Percentiles rank a stretch among this genome's conserved stretches.
Evolutionary conservation across 2,797 vertebrate genomes (phyloP).

Genomic region (Muscicapa striata): DNA sequence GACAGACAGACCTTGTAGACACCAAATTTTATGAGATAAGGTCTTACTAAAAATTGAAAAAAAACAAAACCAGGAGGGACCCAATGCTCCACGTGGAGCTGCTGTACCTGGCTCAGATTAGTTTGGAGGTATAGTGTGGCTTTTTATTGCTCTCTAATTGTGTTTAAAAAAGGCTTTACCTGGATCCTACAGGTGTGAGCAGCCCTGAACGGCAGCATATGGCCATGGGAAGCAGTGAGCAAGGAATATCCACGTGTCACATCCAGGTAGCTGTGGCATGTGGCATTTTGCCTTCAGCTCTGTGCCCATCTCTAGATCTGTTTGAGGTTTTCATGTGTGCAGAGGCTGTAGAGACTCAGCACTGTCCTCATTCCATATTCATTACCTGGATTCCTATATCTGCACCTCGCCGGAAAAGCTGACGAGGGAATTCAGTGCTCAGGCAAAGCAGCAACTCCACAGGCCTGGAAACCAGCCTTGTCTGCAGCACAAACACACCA

Average conservation of each 20-base stretch:
- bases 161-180: not conserved
- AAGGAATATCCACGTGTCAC: not conserved
- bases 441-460: not conserved
- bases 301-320: not conserved
- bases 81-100: not conserved
- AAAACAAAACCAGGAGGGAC: rapidly evolving
- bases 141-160: not conserved
- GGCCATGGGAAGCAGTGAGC: not conserved
- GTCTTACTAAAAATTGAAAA: not conserved
- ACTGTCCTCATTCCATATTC: not conserved
- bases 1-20: not conserved
- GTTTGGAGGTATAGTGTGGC: not conserved
- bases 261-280: not conserved
- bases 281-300: not conserved
- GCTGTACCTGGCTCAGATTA: not conserved
- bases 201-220: not conserved
- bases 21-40: not conserved
- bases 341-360: not conserved
- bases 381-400: not conserved
- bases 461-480: not conserved
- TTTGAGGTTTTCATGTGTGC: not conserved
- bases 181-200: not conserved
- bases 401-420: rapidly evolving
- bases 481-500: not conserved
- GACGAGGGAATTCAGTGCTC: not conserved